Conservation (phyloP, 2,797 vertebrate genomes). For the Labeo calbasu region DNA sequence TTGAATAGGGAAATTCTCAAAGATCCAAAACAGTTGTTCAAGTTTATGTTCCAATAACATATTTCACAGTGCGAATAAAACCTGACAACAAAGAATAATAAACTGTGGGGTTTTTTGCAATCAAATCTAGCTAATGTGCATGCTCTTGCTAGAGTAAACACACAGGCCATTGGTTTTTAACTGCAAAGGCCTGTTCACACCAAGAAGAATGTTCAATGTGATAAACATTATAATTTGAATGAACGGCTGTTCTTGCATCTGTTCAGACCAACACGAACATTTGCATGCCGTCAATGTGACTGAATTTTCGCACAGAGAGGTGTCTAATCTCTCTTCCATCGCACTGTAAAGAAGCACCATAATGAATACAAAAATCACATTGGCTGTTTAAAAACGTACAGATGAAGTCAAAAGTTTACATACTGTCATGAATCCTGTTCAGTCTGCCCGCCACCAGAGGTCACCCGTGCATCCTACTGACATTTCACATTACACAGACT, state of each 20-base stretch:
- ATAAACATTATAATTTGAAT: constrained; percentile 19
- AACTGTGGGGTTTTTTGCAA: not conserved
- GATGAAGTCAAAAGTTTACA: no score
- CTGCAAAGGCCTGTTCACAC: not conserved
- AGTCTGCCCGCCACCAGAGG: no score
- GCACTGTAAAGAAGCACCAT: not conserved
- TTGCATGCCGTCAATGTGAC: not conserved
- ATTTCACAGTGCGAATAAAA: not conserved
- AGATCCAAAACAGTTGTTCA: not conserved
- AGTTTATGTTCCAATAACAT: not conserved
- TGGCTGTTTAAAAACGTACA: not conserved
- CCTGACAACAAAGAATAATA: not conserved
- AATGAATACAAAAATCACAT: not conserved
- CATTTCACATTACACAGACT: no score
- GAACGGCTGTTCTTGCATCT: constrained; percentile 7
- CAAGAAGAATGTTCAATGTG: not conserved
- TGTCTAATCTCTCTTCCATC: not conserved
- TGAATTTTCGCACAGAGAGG: not conserved
- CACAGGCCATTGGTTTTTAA: not conserved
- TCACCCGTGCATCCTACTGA: no score
- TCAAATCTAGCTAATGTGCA: not conserved
- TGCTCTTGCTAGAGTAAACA: constrained; percentile 2
- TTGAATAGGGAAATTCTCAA: not conserved
- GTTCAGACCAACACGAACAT: constrained; percentile 1
- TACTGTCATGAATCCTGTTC: no score